Evolutionary conservation across 2,797 vertebrate species (phyloP).

Genomic region (Pygocentrus nattereri): DNA sequence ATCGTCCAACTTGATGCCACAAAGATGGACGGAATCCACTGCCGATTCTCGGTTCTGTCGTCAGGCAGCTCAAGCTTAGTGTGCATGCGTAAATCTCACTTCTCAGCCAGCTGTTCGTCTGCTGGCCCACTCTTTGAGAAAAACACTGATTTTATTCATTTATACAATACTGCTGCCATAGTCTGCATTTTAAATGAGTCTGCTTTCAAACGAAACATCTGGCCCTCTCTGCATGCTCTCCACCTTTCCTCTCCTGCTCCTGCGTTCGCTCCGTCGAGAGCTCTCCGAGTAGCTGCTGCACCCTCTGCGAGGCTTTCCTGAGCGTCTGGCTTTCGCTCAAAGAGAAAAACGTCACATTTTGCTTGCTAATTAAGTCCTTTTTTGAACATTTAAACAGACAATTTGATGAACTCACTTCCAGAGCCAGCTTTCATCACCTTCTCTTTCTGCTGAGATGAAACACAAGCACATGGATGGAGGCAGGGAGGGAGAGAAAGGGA

Average conservation of each 20-base stretch:
- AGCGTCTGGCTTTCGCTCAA: neutral
- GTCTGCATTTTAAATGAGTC: neutral
- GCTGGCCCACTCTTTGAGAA: neutral
- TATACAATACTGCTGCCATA: neutral
- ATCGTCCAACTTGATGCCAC: no score
- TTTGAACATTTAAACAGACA: constrained; percentile 42
- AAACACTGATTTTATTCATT: neutral
- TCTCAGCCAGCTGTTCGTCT: neutral
- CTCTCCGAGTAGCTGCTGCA: constrained; percentile 23
- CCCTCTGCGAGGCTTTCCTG: constrained; percentile 18
- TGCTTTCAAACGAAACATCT: constrained; percentile 5
- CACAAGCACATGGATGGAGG: no score
- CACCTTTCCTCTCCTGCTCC: neutral
- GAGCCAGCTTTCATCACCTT: constrained; percentile 10
- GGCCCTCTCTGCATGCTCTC: constrained; percentile 10
- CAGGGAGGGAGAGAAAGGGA: no score
- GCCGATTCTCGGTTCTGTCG: no score
- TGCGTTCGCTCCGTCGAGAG: neutral
- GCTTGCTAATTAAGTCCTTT: neutral
- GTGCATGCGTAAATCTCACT: no score
- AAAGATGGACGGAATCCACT: no score
- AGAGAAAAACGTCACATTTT: constrained; percentile 42
- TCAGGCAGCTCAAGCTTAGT: no score
- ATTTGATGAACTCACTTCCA: constrained; percentile 29
- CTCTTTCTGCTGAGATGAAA: no score